Evolutionary conservation across 2,113 vertebrate species (phyloP).

Genomic region (Rana temporaria): DNA sequence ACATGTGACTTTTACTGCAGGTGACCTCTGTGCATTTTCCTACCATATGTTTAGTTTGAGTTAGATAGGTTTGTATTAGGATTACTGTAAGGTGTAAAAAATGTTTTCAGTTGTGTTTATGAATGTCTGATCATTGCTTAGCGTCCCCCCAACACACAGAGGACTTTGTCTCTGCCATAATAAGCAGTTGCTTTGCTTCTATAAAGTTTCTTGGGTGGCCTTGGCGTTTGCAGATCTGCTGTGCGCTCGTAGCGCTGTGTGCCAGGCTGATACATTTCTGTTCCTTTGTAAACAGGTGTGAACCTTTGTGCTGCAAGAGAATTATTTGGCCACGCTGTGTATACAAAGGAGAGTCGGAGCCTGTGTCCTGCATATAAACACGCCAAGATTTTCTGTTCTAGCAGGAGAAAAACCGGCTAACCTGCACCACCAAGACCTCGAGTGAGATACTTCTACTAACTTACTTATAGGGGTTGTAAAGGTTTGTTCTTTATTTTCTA

Average conservation of each 20-base stretch:
- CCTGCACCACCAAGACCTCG: neutral
- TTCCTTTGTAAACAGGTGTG: constrained; percentile 29
- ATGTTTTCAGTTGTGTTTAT: too few relatives aligned
- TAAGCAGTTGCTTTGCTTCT: neutral
- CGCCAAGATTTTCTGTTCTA: neutral
- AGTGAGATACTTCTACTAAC: too few relatives aligned
- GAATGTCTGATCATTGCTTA: too few relatives aligned
- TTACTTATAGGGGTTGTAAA: too few relatives aligned
- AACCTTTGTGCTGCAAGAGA: constrained; percentile 7
- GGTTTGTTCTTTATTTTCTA: too few relatives aligned
- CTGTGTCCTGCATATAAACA: neutral
- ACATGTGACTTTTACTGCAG: too few relatives aligned
- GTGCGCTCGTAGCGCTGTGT: neutral
- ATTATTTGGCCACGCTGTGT: neutral
- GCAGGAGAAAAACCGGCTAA: neutral
- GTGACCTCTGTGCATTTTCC: too few relatives aligned
- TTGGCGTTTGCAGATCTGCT: neutral
- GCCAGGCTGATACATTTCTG: neutral
- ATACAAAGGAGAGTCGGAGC: constrained; percentile 1
- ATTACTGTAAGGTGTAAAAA: too few relatives aligned
- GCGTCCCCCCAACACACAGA: neutral
- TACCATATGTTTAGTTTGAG: too few relatives aligned
- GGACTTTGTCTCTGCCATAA: neutral
- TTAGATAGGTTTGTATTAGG: too few relatives aligned
- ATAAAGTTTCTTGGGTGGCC: neutral